Evolutionary conservation across 2,888 invertebrate species (phyloP).

Genomic region (Dryobota labecula): DNA sequence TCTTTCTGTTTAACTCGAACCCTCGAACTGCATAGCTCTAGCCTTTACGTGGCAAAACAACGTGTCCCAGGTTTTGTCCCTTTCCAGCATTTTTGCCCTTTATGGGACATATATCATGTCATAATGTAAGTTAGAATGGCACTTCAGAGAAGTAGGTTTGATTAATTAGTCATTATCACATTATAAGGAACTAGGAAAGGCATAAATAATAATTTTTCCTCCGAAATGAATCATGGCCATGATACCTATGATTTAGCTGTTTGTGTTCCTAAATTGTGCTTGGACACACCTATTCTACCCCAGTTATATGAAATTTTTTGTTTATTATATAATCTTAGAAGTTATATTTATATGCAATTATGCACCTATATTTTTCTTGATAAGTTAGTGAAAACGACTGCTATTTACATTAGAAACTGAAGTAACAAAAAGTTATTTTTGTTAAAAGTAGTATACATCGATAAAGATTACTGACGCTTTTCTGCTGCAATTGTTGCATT

Average conservation of each 20-base stretch:
- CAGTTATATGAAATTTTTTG: not conserved
- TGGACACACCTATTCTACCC: not conserved
- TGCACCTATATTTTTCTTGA: not conserved
- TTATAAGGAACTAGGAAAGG: not conserved
- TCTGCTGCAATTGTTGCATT: not conserved
- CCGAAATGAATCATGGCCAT: not conserved
- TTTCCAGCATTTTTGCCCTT: too few relatives aligned
- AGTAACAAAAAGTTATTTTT: not conserved
- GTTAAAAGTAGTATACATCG: not conserved
- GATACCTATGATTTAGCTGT: constrained; percentile 18
- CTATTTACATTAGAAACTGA: not conserved
- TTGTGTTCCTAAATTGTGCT: constrained; percentile 8
- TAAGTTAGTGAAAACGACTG: not conserved
- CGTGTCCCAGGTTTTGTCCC: not conserved
- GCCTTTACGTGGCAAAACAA: not conserved
- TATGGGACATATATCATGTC: not conserved
- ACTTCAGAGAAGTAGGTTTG: not conserved
- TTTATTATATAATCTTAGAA: not conserved
- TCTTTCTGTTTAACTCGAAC: too few relatives aligned
- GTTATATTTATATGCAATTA: not conserved
- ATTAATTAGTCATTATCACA: not conserved
- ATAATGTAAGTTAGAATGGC: not conserved
- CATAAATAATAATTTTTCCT: not conserved
- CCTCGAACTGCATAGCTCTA: too few relatives aligned
- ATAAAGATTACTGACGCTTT: not conserved